phyloP scores from a whole-genome alignment of 2,888 invertebrate species.

The Scaptomyza cyrtandrae region DNA sequence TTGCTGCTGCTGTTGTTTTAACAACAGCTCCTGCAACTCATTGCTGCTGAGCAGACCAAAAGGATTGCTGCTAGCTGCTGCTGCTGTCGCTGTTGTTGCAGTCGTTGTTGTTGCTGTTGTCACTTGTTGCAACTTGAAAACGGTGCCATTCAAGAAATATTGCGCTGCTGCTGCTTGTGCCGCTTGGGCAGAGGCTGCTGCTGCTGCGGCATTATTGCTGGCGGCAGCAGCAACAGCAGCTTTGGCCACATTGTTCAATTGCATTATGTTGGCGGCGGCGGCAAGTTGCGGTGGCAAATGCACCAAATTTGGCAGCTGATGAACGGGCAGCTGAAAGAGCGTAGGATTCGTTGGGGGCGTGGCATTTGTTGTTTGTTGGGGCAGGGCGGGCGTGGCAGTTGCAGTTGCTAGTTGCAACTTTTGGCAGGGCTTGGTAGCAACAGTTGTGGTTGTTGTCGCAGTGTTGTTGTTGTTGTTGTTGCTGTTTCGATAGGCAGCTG shows the following conservation, averaged over 20 bases:
- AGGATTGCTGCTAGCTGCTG: conserved; percentile 73
- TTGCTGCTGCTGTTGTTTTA: conserved; percentile 74
- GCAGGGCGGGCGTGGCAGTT: conserved; percentile 35
- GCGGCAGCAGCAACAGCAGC: conserved; percentile 80
- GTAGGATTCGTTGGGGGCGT: conserved; percentile 73
- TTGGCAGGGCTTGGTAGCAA: conserved; percentile 47
- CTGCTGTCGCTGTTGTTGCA: conserved; percentile 79
- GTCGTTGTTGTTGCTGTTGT: conserved; percentile 82
- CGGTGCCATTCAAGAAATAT: conserved; percentile 84
- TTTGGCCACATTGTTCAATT: conserved; percentile 79
- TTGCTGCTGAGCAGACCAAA: conserved; percentile 76
- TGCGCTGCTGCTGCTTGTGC: conserved; percentile 82
- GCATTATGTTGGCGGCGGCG: conserved; percentile 85
- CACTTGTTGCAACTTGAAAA: conserved; percentile 84
- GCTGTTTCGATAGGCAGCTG: conserved; percentile 42
- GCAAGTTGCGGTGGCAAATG: conserved; percentile 88
- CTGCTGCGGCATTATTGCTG: conserved; percentile 67
- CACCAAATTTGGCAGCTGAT: conserved; percentile 87
- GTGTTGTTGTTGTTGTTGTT: conserved; percentile 24
- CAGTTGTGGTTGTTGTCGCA: conserved; percentile 30
- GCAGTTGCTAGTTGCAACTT: conserved; percentile 39
- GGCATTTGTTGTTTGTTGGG: conserved; percentile 12
- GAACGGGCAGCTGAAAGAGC: conserved; percentile 87
- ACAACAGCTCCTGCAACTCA: conserved; percentile 76
- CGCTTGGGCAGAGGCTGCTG: conserved; percentile 73